Conservation (phyloP, 1,140 invertebrate genomes). For the Saccostrea cuccullata region DNA sequence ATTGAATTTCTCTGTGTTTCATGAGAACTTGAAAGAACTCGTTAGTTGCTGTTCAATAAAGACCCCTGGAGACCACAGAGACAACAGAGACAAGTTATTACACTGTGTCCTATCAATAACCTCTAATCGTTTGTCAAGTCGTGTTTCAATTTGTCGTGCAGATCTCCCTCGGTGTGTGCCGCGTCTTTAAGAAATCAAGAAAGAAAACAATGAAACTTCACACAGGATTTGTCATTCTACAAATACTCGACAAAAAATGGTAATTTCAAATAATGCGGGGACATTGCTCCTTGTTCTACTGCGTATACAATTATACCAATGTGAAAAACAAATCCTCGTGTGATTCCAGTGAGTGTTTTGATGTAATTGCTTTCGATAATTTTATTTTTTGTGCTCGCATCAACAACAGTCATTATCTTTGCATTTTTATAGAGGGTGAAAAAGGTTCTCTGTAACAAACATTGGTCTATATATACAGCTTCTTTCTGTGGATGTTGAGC, state of each 20-base stretch:
- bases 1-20: not conserved
- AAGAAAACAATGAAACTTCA: not conserved
- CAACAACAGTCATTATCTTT: not conserved
- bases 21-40: not conserved
- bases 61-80: not conserved
- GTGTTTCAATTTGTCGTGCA: not conserved
- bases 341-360: not conserved
- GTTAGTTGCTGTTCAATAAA: not conserved
- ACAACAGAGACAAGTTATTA: not conserved
- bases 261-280: not conserved
- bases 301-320: not conserved
- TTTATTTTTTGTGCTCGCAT: not conserved
- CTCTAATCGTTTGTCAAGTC: not conserved
- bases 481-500: too few relatives aligned
- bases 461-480: not conserved
- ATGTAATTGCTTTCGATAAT: not conserved
- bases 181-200: not conserved
- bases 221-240: not conserved
- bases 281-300: not conserved
- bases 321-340: not conserved
- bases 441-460: not conserved
- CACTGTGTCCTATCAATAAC: not conserved
- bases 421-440: not conserved
- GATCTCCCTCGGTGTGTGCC: not conserved
- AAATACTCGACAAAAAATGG: not conserved